Evolutionary conservation across 2,113 vertebrate species (phyloP).

Genomic region (Typhlomys cinereus): DNA sequence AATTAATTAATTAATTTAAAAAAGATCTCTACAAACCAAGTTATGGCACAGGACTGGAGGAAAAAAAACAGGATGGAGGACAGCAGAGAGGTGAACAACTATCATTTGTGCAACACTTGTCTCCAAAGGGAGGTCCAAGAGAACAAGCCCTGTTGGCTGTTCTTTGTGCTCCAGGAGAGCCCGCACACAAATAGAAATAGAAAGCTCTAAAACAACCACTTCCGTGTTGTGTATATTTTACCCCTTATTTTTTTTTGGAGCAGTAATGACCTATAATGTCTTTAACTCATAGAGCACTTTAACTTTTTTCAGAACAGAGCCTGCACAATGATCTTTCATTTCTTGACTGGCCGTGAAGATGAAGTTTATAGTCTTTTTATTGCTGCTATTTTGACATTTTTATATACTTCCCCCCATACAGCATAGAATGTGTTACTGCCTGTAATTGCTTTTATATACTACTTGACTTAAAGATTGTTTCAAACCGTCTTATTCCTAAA

Average conservation of each 20-base stretch:
- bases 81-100: accelerated
- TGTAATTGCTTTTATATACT: constrained; percentile 78
- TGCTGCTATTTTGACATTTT: constrained; percentile 78
- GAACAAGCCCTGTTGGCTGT: not conserved
- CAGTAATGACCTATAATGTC: constrained; percentile 28
- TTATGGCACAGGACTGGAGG: no score
- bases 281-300: constrained; percentile 60
- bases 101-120: not conserved
- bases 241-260: constrained; percentile 5
- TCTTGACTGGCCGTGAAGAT: constrained; percentile 70
- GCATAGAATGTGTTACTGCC: constrained; percentile 55
- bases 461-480: constrained; percentile 75
- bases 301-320: constrained; percentile 55
- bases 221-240: constrained; percentile 14
- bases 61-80: not conserved
- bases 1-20: no score
- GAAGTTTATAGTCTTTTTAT: constrained; percentile 77
- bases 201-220: constrained; percentile 30
- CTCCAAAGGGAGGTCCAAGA: not conserved
- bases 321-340: constrained; percentile 68
- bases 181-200: constrained; percentile 9
- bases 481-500: constrained; percentile 64
- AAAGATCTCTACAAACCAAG: no score
- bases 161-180: constrained; percentile 21
- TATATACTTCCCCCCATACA: constrained; percentile 66